Conservation (phyloP, 2,113 vertebrate species). For the Prionailurus bengalensis region DNA sequence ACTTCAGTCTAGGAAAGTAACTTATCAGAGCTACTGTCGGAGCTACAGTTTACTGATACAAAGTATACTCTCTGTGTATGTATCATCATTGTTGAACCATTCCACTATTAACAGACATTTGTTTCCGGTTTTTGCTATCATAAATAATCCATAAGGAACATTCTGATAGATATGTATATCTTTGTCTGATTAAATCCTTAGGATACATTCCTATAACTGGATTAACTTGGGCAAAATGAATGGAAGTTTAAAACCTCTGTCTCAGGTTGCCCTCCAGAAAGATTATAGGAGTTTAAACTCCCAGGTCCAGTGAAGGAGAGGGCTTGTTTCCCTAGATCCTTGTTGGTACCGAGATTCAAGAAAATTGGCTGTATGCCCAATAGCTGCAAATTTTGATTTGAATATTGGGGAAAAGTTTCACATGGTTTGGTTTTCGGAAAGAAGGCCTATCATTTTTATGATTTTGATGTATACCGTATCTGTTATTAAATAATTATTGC, state of each 20-base stretch:
- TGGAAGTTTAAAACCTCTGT: neutral
- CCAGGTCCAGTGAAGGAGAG: neutral
- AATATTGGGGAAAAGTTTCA: neutral
- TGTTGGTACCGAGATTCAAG: neutral
- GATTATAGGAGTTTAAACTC: neutral
- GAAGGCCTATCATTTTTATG: neutral
- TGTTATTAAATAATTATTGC: slow-evolving; percentile 32
- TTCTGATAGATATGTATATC: neutral
- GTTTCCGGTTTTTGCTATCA: neutral
- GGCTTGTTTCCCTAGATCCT: neutral
- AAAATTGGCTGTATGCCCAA: neutral
- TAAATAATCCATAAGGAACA: neutral
- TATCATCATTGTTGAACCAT: neutral
- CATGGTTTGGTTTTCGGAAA: neutral
- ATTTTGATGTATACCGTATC: neutral
- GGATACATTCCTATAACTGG: neutral
- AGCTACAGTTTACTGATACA: neutral
- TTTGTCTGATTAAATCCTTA: slow-evolving; percentile 13
- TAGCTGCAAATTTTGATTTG: neutral
- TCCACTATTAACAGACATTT: neutral
- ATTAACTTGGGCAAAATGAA: neutral
- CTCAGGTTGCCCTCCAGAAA: neutral
- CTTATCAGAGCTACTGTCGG: neutral
- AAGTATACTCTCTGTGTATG: neutral
- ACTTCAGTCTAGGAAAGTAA: neutral